Evolutionary conservation across 2,797 vertebrate genomes (phyloP).

Genomic region (Melanotaenia pygmaea): DNA sequence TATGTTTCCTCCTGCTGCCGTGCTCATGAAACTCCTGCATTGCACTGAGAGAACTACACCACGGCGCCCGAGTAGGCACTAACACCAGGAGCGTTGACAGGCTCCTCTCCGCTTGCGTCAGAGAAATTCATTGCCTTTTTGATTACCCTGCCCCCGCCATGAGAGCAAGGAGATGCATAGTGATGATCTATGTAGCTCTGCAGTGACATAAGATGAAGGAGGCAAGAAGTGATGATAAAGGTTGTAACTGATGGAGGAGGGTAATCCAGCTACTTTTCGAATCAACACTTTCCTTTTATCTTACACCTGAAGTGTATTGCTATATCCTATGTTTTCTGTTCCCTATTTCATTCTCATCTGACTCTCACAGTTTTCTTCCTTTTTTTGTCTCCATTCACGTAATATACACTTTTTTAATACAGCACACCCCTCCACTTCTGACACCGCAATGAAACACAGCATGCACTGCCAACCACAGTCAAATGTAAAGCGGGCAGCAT

Average conservation of each 20-base stretch:
- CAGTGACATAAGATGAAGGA: constrained; percentile 51
- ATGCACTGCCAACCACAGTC: constrained; percentile 50
- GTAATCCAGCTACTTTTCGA: constrained; percentile 43
- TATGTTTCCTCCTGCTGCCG: constrained; percentile 39
- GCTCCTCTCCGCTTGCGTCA: constrained; percentile 68
- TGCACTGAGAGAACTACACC: constrained; percentile 66
- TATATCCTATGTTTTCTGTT: constrained; percentile 16
- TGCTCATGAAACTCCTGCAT: constrained; percentile 77
- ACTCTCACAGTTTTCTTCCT: background rate
- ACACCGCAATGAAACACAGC: constrained; percentile 44
- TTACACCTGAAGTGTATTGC: constrained; percentile 33
- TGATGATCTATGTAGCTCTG: constrained; percentile 60
- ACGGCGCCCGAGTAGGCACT: constrained; percentile 22
- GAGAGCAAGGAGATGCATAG: constrained; percentile 50
- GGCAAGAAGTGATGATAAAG: constrained; percentile 39
- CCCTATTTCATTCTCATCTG: constrained; percentile 21
- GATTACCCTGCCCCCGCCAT: constrained; percentile 56
- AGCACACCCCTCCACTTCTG: constrained; percentile 22
- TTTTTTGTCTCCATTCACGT: constrained; percentile 25
- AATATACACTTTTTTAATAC: constrained; percentile 41
- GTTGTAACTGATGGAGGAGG: constrained; percentile 39
- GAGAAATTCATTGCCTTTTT: constrained; percentile 58
- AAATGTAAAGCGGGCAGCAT: constrained; percentile 52
- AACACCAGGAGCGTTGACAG: constrained; percentile 53
- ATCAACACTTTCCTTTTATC: constrained; percentile 44